Evolutionary conservation across 2,888 invertebrate genomes (phyloP).

Genomic region (Campoplex capitator): DNA sequence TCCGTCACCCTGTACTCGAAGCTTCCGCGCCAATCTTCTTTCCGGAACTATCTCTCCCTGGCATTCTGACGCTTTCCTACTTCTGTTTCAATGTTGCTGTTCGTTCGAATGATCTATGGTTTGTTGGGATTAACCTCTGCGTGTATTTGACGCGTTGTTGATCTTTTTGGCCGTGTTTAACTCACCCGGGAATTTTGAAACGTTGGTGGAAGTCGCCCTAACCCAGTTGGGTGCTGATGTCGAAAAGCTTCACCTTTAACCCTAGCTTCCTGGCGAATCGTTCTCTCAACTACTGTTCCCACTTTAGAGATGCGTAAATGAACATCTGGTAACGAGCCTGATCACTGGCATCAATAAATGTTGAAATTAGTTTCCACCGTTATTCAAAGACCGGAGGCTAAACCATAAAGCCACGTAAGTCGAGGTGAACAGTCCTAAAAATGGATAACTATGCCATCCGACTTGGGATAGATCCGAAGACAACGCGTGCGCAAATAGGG

Average conservation of each 20-base stretch:
- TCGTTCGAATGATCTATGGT: slow-evolving; percentile 16
- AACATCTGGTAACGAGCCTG: background rate
- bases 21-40: slow-evolving; percentile 31
- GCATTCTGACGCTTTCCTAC: background rate
- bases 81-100: background rate
- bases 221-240: background rate
- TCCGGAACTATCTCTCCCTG: background rate
- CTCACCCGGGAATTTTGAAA: background rate
- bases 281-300: too few relatives aligned
- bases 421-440: background rate
- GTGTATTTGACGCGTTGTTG: background rate
- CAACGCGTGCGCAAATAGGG: background rate
- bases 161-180: background rate
- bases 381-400: background rate
- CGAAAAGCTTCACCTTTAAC: background rate
- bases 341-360: background rate
- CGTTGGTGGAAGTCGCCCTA: background rate
- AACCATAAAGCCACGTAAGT: background rate
- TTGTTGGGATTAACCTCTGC: slow-evolving; percentile 15
- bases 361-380: background rate
- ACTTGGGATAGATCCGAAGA: background rate
- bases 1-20: background rate
- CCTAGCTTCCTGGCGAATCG: background rate
- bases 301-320: background rate
- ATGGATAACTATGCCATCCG: slow-evolving; percentile 4